phyloP scores from a whole-genome alignment of 2,113 vertebrate genomes.

The Mohoua ochrocephala region DNA sequence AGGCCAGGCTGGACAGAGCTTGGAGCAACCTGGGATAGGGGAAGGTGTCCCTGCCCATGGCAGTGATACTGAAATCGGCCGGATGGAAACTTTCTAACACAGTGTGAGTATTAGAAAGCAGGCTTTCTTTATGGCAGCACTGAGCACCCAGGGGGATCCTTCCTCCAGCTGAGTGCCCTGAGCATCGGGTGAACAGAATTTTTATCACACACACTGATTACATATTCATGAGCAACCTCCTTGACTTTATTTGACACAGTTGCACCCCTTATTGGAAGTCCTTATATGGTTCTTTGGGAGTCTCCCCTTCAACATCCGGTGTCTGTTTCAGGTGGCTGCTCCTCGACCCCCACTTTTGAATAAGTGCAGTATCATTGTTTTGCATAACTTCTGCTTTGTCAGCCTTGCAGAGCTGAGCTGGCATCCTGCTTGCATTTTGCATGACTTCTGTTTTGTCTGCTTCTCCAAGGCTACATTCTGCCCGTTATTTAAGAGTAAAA shows the following conservation, averaged over 20 bases:
- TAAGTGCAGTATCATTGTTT: not conserved
- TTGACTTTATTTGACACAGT: not conserved
- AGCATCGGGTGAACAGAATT: not conserved
- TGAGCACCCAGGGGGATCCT: not conserved
- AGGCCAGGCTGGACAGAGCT: not conserved
- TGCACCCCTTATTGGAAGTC: rapidly evolving
- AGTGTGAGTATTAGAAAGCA: not conserved
- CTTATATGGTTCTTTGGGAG: not conserved
- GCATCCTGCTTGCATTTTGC: not conserved
- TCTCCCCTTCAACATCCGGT: not conserved
- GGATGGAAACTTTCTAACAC: not conserved
- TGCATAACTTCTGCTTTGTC: not conserved
- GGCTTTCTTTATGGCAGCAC: not conserved
- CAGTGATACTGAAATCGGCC: rapidly evolving
- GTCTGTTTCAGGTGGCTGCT: not conserved
- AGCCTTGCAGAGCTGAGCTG: not conserved
- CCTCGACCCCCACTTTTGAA: not conserved
- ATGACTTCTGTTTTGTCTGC: not conserved
- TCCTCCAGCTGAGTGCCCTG: not conserved
- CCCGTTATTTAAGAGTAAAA: not conserved
- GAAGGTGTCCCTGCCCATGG: not conserved
- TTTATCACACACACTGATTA: not conserved
- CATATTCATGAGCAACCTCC: not conserved
- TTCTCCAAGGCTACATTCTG: not conserved
- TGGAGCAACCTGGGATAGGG: not conserved